A percentile compares a stretch with the other conserved stretches of the same genome.
Conservation (phyloP, 2,113 vertebrate genomes). For the Percopsis transmontana region DNA sequence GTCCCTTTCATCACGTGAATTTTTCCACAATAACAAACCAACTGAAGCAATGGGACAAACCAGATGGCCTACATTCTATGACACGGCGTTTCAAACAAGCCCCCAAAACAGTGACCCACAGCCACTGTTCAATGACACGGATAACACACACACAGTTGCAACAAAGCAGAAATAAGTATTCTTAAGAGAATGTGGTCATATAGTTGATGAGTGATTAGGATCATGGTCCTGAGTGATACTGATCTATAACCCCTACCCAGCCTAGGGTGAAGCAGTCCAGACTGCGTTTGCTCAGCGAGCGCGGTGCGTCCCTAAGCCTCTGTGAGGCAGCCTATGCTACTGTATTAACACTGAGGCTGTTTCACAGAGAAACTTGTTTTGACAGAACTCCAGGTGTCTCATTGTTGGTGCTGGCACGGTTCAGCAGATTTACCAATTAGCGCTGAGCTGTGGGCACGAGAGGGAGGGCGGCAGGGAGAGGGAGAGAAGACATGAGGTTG, state of each 20-base stretch:
- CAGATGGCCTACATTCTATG: too few relatives aligned
- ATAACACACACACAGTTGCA: too few relatives aligned
- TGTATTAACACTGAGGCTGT: slow-evolving; percentile 71
- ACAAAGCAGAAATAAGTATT: slow-evolving; percentile 5
- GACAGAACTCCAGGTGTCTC: slow-evolving; percentile 87
- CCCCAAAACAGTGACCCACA: too few relatives aligned
- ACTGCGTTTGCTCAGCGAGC: too few relatives aligned
- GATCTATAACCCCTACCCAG: slow-evolving; percentile 36
- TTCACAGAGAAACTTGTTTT: slow-evolving; percentile 84
- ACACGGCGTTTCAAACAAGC: too few relatives aligned
- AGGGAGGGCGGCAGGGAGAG: slow-evolving; percentile 16
- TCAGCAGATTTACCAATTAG: slow-evolving; percentile 86
- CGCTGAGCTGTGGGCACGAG: slow-evolving; percentile 73
- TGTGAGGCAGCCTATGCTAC: too few relatives aligned
- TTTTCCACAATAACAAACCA: slow-evolving; percentile 10
- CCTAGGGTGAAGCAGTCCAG: slow-evolving; percentile 27
- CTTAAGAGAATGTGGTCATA: slow-evolving; percentile 21
- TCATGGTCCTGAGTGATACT: slow-evolving; percentile 27
- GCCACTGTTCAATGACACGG: too few relatives aligned
- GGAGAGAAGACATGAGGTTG: slow-evolving; percentile 7
- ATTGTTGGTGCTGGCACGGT: slow-evolving; percentile 81
- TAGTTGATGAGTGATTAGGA: slow-evolving; percentile 9
- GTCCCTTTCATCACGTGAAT: slow-evolving; percentile 32
- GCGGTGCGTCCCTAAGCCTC: too few relatives aligned
- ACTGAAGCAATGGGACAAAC: not conserved